Conservation (phyloP, 1,140 invertebrate species). For the Portunus trituberculatus region DNA sequence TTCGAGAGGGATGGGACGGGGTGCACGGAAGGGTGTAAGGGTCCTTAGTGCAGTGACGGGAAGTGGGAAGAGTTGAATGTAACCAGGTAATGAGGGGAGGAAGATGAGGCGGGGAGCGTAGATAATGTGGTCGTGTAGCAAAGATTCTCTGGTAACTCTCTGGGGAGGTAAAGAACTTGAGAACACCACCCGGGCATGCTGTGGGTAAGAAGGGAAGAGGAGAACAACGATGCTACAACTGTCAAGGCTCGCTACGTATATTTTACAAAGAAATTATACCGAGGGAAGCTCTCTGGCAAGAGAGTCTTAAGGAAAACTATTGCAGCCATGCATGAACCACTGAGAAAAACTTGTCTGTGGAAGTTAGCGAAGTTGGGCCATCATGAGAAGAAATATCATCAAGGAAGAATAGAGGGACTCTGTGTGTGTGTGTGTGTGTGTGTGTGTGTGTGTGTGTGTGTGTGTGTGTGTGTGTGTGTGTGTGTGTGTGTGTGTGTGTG, state of each 20-base stretch:
- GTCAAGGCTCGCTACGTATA: not conserved
- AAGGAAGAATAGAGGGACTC: not conserved
- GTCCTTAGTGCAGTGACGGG: not conserved
- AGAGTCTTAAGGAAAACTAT: not conserved
- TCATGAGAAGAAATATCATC: not conserved
- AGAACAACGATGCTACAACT: not conserved
- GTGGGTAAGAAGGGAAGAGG: not conserved
- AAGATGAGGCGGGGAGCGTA: no score
- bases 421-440: not conserved
- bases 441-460: not conserved
- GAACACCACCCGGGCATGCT: no score
- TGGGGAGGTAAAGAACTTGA: no score
- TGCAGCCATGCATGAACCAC: not conserved
- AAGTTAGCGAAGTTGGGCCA: not conserved
- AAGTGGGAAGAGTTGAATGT: not conserved
- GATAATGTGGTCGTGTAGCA: no score
- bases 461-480: constrained; percentile 10
- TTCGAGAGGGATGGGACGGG: not conserved
- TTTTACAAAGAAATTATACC: not conserved
- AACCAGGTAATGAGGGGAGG: not conserved
- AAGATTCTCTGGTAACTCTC: no score
- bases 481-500: not conserved
- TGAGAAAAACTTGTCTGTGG: not conserved
- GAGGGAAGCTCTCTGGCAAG: not conserved
- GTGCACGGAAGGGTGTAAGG: not conserved